Base-by-base conservation (phyloP, 2,888 invertebrate genomes). In the Artemia sinica region DNA sequence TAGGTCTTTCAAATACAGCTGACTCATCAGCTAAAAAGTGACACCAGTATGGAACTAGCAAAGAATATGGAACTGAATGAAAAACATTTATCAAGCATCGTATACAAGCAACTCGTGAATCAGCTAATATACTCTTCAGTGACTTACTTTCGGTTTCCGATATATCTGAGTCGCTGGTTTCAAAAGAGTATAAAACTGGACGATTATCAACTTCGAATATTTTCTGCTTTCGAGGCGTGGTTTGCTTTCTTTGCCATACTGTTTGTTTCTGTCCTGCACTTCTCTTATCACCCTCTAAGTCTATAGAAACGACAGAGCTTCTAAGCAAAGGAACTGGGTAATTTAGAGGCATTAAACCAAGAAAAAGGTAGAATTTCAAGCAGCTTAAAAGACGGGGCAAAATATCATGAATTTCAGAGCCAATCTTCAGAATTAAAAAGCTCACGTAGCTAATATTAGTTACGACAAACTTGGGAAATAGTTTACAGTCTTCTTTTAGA, bases 1-100 rank as follows among this genome's bases (percentile, higher is more conserved):
- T 58, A n/a, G 63, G 63, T 58, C 63, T n/a, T 28, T 58, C 63
- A 11, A 58, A 58, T 18, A 28, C 28, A 18, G 63, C 63, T 28
- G 63, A 58, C 63, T 58, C 63, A 58, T 58, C 63, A n/a, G 63
- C 63, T 28, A 58, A 28, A 58, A 58, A 58, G 28, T 58, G 63
- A n/a, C 14, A 28, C 63, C 63, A 58, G 63, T 58, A 58, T 28
- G 63, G 63, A 58, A 58, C 63, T n/a, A n/a, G 28, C 8, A 58
- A n/a, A n/a, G 63, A n/a, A 58, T 58, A 58, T 18, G 63, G 8
- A 18, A 58, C 63, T 9, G 14, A 58, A 58, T 28, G 63, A 58
- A 58, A 58, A 9, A 58, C 63, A 58, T 58, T 58, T 18, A 58
- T 28, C 14, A 58, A 28, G 63, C 63, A 58, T 28, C 63, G 63